Base-by-base conservation (phyloP, 2,797 vertebrate species). In the Scolopax rusticola region DNA sequence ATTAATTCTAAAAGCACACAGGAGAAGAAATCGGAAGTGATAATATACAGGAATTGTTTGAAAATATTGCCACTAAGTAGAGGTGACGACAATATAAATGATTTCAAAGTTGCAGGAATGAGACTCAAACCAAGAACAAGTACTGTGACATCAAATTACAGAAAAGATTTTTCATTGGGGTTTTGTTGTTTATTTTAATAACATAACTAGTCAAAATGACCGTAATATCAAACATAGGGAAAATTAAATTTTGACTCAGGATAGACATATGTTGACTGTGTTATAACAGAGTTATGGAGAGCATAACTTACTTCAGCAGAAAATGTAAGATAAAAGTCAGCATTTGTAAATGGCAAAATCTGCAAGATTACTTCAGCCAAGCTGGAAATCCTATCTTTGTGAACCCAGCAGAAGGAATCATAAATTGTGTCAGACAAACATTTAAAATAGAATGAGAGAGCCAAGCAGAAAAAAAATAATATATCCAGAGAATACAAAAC, bases 241-340 rank as follows among this genome's bases (percentile, higher is more conserved):
- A 94, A 92, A 93, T 84, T 73, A 59, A 73, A 87, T 88, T 96
- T 89, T 93, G 19, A 74, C 11, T 84, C 40, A 36, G 12, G n/a
- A 84, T 56, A 86, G 81, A 87, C 27, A 25, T 86, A 87, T 67
- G 60, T 82, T 76, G 71, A 80, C 69, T 90, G 32, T 53, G 27
- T 75, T 93, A 33, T 75, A 94, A 88, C 33, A 84, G 67, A 84
- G 86, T 90, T 92, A 87, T 4, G 4, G 51, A 77, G 12, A 74
- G 8, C 36, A 56, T 70, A 89, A 87, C 56, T 86, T 79, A 79
- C 30, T 92, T 65, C 64, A 84, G 70, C n/a, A 79, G 53, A 92
- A 92, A 94, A 87, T 38, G 15, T 19, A 92, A 89, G 74, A 84
- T 32, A 82, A 90, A 91, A 87, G 19, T 75, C 88, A 87, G 70